Percentiles rank a stretch among this genome's conserved stretches.
Conservation (phyloP, 2,888 invertebrate genomes). For the Athalia circularis region DNA sequence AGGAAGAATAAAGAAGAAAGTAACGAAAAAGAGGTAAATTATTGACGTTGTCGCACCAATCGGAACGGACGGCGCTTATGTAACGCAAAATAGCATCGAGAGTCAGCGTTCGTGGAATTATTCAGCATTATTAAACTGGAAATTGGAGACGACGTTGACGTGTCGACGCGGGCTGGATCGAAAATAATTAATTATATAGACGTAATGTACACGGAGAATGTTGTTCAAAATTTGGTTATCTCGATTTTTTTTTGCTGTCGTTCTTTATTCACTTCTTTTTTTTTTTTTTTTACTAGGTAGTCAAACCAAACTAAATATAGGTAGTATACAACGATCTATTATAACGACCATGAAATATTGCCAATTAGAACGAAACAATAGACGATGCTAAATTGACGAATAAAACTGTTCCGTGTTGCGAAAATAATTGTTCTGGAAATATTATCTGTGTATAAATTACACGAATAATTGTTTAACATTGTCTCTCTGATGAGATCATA, state of each 20-base stretch:
- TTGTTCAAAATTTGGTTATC: background rate
- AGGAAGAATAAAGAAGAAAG: background rate
- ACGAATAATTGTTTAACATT: too few relatives aligned
- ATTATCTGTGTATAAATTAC: too few relatives aligned
- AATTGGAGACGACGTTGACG: background rate
- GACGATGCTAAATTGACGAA: background rate
- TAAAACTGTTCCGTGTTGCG: background rate
- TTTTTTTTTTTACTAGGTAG: background rate
- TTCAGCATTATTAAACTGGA: constrained; percentile 15
- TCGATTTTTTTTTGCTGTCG: too few relatives aligned
- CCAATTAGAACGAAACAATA: constrained; percentile 47
- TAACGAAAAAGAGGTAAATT: background rate
- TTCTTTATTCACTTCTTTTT: background rate
- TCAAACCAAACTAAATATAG: background rate
- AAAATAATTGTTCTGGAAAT: background rate
- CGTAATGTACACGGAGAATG: background rate
- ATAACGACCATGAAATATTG: constrained; percentile 26
- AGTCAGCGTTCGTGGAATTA: background rate
- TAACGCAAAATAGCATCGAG: background rate
- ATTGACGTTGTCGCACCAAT: constrained; percentile 6
- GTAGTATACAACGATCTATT: background rate
- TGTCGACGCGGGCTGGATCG: background rate
- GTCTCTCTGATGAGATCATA: too few relatives aligned
- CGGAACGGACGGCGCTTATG: too few relatives aligned
- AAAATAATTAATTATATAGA: constrained; percentile 18